Conservation (phyloP, 2,888 invertebrate species). For the Cataglyphis cursor region DNA sequence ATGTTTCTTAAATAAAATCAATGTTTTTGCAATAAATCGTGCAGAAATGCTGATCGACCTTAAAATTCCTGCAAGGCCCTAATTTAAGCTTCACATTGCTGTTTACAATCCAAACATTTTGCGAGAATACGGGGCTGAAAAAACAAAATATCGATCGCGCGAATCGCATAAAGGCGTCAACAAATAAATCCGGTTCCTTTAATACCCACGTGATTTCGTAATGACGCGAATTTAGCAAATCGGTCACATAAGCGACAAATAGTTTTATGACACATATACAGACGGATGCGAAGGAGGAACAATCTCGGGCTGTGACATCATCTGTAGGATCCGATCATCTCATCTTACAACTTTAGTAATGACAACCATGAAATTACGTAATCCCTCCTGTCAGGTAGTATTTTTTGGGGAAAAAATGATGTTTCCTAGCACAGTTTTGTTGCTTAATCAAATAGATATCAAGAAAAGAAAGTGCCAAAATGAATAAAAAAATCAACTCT, state of each 20-base stretch:
- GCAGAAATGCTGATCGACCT: not conserved
- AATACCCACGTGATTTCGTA: not conserved
- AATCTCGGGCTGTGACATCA: slow-evolving; percentile 68
- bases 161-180: not conserved
- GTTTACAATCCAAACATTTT: not conserved
- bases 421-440: not conserved
- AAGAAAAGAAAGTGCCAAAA: not conserved
- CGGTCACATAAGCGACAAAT: slow-evolving; percentile 31
- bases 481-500: not conserved
- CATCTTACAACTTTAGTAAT: slow-evolving; percentile 60
- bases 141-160: not conserved
- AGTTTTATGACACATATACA: slow-evolving; percentile 37
- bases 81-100: not conserved
- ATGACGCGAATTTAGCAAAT: slow-evolving; percentile 44
- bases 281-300: slow-evolving; percentile 45
- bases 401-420: slow-evolving; percentile 7
- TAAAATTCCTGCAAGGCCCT: not conserved
- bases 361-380: slow-evolving; percentile 51
- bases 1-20: slow-evolving; percentile 7
- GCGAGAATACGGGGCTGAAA: not conserved
- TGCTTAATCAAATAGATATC: not conserved
- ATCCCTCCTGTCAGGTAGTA: slow-evolving; percentile 53
- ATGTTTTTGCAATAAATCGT: not conserved
- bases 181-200: slow-evolving; percentile 9
- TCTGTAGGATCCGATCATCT: slow-evolving; percentile 53